phyloP scores from a whole-genome alignment of 1,140 invertebrate species.

The Teleopsis dalmanni region DNA sequence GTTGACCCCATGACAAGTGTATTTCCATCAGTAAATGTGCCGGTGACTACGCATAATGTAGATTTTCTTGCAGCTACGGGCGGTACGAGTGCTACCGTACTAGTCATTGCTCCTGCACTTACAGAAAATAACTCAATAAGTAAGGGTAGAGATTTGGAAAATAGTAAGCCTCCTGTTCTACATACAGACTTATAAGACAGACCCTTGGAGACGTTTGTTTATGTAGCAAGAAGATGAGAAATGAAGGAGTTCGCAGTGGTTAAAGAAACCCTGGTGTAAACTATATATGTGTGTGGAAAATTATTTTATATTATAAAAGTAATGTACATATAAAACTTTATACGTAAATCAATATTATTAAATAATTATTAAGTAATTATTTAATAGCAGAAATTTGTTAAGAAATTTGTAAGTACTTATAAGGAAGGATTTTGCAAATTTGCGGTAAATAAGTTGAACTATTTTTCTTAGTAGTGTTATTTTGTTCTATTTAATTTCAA shows the following conservation, averaged over 20 bases:
- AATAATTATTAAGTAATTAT: too few species aligned
- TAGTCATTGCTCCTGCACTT: constrained; percentile 12
- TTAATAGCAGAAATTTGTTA: too few species aligned
- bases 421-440: too few species aligned
- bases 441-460: too few species aligned
- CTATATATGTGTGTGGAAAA: too few species aligned
- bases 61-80: constrained; percentile 5
- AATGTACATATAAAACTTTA: too few species aligned
- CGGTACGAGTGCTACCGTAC: constrained; percentile 11
- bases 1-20: neutral
- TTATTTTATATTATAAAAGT: too few species aligned
- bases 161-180: constrained; percentile 32
- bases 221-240: constrained; percentile 31
- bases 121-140: constrained; percentile 5
- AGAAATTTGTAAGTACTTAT: too few species aligned
- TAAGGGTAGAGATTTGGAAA: constrained; percentile 2
- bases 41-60: neutral
- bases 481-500: too few species aligned
- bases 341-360: too few species aligned
- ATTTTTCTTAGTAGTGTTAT: too few species aligned
- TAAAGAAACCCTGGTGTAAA: too few species aligned
- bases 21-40: neutral
- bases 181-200: constrained; percentile 42
- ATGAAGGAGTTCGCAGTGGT: constrained; percentile 7
- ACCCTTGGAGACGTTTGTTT: constrained; percentile 33